These are phyloP conservation scores for Athalia rosae DNA, from an alignment of 2,888 invertebrate species.

Conservation along the genomic window DNA sequence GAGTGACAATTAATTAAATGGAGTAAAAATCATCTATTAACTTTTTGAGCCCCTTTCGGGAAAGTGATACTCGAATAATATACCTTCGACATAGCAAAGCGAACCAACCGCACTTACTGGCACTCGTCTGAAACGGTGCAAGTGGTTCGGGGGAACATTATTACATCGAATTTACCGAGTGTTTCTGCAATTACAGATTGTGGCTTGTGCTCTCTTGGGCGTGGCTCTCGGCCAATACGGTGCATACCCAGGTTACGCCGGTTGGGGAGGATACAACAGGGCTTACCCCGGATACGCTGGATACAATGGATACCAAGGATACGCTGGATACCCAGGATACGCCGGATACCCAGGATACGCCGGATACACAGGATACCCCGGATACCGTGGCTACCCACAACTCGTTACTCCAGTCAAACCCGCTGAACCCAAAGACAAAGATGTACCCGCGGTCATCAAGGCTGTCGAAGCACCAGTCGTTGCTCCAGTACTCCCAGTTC, in stretches of 20 bases:
- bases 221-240: slow-evolving; percentile 63
- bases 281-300: neutral
- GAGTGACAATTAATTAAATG: slow-evolving; percentile 59
- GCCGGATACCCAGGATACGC: neutral
- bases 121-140: neutral
- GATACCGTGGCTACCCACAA: slow-evolving; percentile 50
- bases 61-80: neutral
- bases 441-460: neutral
- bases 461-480: neutral
- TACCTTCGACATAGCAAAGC: neutral
- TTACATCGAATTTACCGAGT: neutral
- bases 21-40: neutral
- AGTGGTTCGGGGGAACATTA: neutral
- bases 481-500: neutral
- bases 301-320: neutral
- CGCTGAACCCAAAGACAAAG: neutral
- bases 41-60: neutral
- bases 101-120: neutral
- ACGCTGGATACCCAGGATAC: neutral
- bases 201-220: slow-evolving; percentile 60
- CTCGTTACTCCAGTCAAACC: slow-evolving; percentile 50
- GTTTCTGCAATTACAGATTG: slow-evolving; percentile 61
- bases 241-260: neutral
- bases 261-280: no score
- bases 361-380: slow-evolving; percentile 59